A percentile compares a stretch with the other conserved stretches of the same genome.
Conservation (phyloP, 1,140 invertebrate genomes). For the Neelides sp. region DNA sequence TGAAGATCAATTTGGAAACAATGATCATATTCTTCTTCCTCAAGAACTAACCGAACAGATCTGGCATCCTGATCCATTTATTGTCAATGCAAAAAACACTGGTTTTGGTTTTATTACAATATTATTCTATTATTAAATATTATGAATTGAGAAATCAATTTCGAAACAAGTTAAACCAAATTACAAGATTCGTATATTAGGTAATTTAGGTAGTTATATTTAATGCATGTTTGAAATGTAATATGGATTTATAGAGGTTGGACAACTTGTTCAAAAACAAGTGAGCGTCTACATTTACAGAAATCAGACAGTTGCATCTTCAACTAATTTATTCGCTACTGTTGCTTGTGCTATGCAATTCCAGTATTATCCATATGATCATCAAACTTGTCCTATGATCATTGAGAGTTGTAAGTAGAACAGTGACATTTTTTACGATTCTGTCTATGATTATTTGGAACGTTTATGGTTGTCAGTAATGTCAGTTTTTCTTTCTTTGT, state of each 20-base stretch:
- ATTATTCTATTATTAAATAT: background rate
- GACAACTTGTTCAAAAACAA: slow-evolving; percentile 62
- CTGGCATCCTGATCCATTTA: slow-evolving; percentile 76
- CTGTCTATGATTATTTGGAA: no score
- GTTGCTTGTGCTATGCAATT: slow-evolving; percentile 77
- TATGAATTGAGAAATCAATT: background rate
- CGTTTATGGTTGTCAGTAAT: no score
- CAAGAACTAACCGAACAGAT: slow-evolving; percentile 65
- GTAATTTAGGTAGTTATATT: slow-evolving; percentile 15
- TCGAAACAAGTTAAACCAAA: slow-evolving; percentile 1
- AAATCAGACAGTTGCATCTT: slow-evolving; percentile 64
- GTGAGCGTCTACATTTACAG: slow-evolving; percentile 60
- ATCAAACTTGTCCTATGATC: slow-evolving; percentile 64
- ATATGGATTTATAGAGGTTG: slow-evolving; percentile 48
- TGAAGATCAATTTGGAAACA: slow-evolving; percentile 58
- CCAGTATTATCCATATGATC: slow-evolving; percentile 69
- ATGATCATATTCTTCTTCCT: slow-evolving; percentile 61
- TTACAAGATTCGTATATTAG: slow-evolving; percentile 11
- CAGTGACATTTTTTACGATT: no score
- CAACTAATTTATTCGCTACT: slow-evolving; percentile 65
- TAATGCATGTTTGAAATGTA: slow-evolving; percentile 8
- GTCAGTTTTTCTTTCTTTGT: no score
- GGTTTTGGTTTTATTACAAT: slow-evolving; percentile 38
- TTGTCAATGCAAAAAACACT: slow-evolving; percentile 68
- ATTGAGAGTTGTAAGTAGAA: slow-evolving; percentile 73